Base-by-base conservation (phyloP, 2,113 vertebrate species). In the Microcebus ravelobensis region DNA sequence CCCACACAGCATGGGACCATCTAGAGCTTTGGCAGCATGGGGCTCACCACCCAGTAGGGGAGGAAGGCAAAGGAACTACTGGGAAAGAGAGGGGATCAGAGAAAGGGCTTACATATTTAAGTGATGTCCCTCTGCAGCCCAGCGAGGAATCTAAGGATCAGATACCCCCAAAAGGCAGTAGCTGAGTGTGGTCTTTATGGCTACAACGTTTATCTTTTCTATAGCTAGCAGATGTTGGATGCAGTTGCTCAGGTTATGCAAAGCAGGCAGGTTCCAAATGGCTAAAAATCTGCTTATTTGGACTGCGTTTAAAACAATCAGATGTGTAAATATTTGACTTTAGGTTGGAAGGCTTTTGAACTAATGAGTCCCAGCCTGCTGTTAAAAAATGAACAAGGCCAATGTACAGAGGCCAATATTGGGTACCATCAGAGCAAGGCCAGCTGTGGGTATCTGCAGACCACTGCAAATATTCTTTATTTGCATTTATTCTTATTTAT, bases 351-450 rank as follows among this genome's bases (percentile, higher is more conserved):
- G 65, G 23, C 39, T 80, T 94, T 50, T 45, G 65, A 77, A 12
- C 31, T 73, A n/a, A 63, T 8, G 8, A 6, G 17, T 50, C 52
- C 34, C 50, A 65, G 1, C 34, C 27, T 90, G 10, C 25, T 81
- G 11, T 31, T 31, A 87, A 88, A 36, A 88, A 85, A 92, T 81
- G 27, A 92, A 25, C 23, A 84, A 80, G 48, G 3, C 27, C 18
- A 74, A 21, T 6, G 18, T 9, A 18, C 0, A 1, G 1, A 29
- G 2, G 1, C 3, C 13, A 17, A 14, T 12, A 71, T 57, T 12
- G 29, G 8, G 17, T 77, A 48, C 48, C 48, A 12, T 48, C 10
- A 11, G 48, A 48, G 48, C 48, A 48, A 11, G 48, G 48, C 48
- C 48, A 48, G 48, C 48, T 48, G 48, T 48, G 48, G 9, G 48